Base-by-base conservation (phyloP, 2,797 vertebrate species). In the Champsocephalus gunnari region DNA sequence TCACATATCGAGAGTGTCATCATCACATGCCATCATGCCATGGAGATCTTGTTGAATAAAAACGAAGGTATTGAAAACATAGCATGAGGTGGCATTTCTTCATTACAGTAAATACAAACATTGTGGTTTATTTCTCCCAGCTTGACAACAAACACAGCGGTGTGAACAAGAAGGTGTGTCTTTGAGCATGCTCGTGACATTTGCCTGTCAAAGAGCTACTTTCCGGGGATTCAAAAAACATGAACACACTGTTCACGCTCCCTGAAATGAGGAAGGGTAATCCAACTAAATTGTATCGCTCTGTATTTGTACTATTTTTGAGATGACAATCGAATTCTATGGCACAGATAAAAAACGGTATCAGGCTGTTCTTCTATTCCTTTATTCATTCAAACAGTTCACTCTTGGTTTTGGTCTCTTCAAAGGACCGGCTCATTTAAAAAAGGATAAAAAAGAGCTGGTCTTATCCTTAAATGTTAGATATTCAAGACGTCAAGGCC, bases 121-220 rank as follows among this genome's bases (percentile, higher is more conserved):
- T 62, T 32, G n/a, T 14, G 51, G 13, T 56, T 72, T 64, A 47
- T 70, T 79, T 77, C 61, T 66, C 47, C 47, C 41, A 14, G 64
- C 43, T 77, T 38, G 12, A 69, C 47, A 70, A 83, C 54, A 32
- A 79, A 65, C 65, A 73, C 58, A 69, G 53, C 70, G 48, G 47
- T 54, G 58, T 58, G 72, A 82, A 84, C 71, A 77, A 64, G 38
- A n/a, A 44, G 32, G 12, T 10, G 58, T 32, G 64, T 21, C 44
- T 83, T 63, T 82, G 86, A 85, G 82, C 81, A 84, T 84, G 80
- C 75, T 77, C 83, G 76, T 75, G 66, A 65, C 81, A 79, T 82
- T 82, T 68, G 78, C 32, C 19, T 64, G 55, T 79, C 66, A 62
- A 63, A 28, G 55, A 74, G 68, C 17, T 34, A n/a, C 45, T 83